Conservation (phyloP, 1,140 invertebrate genomes). For the Acyrthosiphon pisum region DNA sequence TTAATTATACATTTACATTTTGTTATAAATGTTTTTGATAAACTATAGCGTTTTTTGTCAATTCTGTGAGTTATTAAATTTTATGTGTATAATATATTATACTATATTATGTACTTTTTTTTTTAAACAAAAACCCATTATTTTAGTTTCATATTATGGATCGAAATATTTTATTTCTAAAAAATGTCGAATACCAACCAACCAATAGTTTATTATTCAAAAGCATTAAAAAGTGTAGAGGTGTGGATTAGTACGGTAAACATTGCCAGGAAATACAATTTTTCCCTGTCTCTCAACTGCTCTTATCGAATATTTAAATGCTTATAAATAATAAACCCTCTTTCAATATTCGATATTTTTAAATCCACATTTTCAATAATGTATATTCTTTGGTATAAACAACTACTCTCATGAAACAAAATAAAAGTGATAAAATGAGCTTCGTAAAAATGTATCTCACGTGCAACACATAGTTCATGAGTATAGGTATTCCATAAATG, state of each 20-base stretch:
- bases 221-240: background rate
- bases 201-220: background rate
- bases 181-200: background rate
- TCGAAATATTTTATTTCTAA: background rate
- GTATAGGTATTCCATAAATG: too few relatives aligned
- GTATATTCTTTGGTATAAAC: background rate
- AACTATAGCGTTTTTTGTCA: background rate
- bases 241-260: background rate
- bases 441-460: background rate
- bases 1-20: background rate
- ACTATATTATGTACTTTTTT: background rate
- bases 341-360: background rate
- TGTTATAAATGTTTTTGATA: background rate
- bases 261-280: background rate
- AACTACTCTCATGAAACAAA: background rate
- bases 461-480: background rate
- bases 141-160: background rate
- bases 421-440: background rate
- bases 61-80: background rate
- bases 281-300: background rate
- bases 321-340: background rate
- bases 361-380: background rate
- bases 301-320: background rate
- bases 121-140: background rate
- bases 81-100: background rate